Percentiles rank a stretch among this genome's conserved stretches.
Evolutionary conservation across 2,888 invertebrate genomes (phyloP).

Genomic region (Tanypteryx hageni): DNA sequence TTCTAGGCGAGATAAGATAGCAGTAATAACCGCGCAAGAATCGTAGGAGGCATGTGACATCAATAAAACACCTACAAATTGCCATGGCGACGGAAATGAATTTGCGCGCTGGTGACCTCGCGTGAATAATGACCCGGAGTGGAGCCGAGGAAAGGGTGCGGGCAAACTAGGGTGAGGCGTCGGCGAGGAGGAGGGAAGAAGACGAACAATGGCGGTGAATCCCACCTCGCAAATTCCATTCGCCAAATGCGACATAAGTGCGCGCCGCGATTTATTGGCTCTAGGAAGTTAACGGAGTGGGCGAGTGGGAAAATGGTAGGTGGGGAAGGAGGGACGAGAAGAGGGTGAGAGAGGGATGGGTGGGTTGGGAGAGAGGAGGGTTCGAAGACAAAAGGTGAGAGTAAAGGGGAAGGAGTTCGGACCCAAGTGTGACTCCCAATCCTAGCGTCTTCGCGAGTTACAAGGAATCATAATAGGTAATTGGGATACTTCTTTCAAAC

Average conservation of each 20-base stretch:
- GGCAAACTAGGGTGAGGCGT: not conserved
- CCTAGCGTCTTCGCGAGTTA: too few species aligned
- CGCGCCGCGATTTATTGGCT: constrained; percentile 14
- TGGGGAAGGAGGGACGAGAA: not conserved
- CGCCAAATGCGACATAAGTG: not conserved
- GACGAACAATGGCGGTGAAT: not conserved
- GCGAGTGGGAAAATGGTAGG: not conserved
- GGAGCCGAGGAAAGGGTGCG: constrained; percentile 7
- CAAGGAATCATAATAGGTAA: too few species aligned
- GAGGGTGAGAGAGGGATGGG: not conserved
- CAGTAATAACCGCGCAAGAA: not conserved
- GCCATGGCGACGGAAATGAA: not conserved
- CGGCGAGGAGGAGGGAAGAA: too few species aligned
- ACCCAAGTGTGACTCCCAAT: too few species aligned
- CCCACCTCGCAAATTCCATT: not conserved
- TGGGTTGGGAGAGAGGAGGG: too few species aligned
- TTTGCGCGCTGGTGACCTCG: not conserved
- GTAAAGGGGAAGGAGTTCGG: too few species aligned
- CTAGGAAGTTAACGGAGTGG: not conserved
- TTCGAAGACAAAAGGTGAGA: too few species aligned
- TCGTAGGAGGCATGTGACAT: not conserved
- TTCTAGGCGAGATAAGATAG: not conserved
- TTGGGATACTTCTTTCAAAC: too few species aligned
- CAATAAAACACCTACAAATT: not conserved
- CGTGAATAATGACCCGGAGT: constrained; percentile 4